These are phyloP conservation scores for Macrosiphum euphorbiae DNA, from an alignment of 2,888 invertebrate species.

Conservation along the genomic window DNA sequence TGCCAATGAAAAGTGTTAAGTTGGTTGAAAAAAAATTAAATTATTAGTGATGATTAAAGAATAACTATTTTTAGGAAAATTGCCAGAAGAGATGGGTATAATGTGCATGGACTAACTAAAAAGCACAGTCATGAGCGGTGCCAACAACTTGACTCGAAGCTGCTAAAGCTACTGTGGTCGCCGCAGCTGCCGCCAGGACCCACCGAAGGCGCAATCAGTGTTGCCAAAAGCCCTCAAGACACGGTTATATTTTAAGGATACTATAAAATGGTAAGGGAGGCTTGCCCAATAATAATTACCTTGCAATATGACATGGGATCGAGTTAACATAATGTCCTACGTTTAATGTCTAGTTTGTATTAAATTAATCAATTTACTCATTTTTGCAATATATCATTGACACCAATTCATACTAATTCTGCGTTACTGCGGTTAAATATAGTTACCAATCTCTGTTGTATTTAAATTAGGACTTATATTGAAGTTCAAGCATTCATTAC, in stretches of 20 bases:
- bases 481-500: neutral
- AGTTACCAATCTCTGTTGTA: neutral
- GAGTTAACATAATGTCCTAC: neutral
- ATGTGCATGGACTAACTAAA: slow-evolving; percentile 52
- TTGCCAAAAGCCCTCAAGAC: slow-evolving; percentile 51
- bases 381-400: neutral
- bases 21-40: neutral
- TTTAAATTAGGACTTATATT: neutral
- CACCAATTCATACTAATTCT: neutral
- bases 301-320: neutral
- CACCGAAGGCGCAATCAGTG: slow-evolving; percentile 60
- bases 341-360: neutral
- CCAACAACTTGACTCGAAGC: slow-evolving; percentile 50
- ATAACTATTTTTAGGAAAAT: slow-evolving; percentile 23
- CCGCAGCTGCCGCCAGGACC: slow-evolving; percentile 61
- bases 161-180: slow-evolving; percentile 64
- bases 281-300: slow-evolving; percentile 18
- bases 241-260: slow-evolving; percentile 44
- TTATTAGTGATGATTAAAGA: slow-evolving; percentile 18
- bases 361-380: neutral
- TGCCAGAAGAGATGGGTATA: slow-evolving; percentile 26
- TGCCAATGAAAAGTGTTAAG: slow-evolving; percentile 14
- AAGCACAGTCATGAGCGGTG: slow-evolving; percentile 43
- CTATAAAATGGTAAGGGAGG: neutral
- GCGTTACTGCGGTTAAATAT: neutral